Conservation (phyloP, 1,140 invertebrate species). For the Drosophila bocki region DNA sequence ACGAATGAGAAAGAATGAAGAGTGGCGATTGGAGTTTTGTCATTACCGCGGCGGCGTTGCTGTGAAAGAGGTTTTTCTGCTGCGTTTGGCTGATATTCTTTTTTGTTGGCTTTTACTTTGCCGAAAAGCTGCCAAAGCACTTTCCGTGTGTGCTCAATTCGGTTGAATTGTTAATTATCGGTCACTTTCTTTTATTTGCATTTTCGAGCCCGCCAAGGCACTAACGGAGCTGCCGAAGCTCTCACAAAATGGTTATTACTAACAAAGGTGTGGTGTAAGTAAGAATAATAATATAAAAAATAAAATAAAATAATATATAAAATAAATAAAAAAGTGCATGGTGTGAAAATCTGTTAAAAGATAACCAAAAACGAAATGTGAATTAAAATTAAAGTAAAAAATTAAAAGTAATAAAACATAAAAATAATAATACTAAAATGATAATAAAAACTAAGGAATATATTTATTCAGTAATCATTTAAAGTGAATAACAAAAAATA, state of each 20-base stretch:
- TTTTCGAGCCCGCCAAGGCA: conserved; percentile 28
- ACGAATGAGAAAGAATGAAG: neutral
- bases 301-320: no score
- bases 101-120: conserved; percentile 16
- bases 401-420: neutral
- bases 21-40: conserved; percentile 26
- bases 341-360: neutral
- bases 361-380: neutral
- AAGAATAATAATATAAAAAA: neutral
- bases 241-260: conserved; percentile 15
- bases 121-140: conserved; percentile 46
- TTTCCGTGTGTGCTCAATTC: conserved; percentile 59
- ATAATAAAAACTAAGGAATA: neutral
- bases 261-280: conserved; percentile 4
- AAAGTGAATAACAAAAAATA: neutral
- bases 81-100: conserved; percentile 38
- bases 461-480: neutral
- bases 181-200: conserved; percentile 59
- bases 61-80: conserved; percentile 49
- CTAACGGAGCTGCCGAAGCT: conserved; percentile 3
- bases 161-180: conserved; percentile 38
- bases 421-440: neutral
- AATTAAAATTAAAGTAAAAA: neutral
- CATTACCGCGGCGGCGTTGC: conserved; percentile 40
- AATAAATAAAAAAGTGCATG: neutral